phyloP scores from a whole-genome alignment of 2,797 vertebrate genomes.

The Ctenopoma kingsleyae region DNA sequence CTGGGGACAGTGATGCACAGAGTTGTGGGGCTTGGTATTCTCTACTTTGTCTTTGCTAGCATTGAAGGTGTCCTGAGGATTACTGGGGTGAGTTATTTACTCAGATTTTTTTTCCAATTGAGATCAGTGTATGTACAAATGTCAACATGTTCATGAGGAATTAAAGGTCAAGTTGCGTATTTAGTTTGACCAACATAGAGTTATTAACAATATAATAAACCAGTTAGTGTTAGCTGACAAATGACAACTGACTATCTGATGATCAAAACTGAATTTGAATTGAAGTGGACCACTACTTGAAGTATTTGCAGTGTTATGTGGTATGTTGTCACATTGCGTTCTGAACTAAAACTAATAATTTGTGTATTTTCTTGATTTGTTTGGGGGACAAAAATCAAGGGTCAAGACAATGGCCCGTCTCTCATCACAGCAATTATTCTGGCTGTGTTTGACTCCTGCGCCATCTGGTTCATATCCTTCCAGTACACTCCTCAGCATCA shows the following conservation, averaged over 20 bases:
- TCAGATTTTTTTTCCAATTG: background rate
- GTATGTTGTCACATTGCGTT: constrained; percentile 18
- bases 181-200: background rate
- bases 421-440: constrained; percentile 85
- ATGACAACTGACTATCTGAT: background rate
- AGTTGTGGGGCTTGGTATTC: constrained; percentile 88
- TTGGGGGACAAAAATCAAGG: constrained; percentile 73
- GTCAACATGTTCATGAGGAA: background rate
- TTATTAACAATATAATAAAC: background rate
- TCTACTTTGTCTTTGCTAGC: constrained; percentile 89
- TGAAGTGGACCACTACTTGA: background rate
- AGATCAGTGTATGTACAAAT: background rate
- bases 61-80: constrained; percentile 90
- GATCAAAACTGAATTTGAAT: background rate
- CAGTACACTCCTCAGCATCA: constrained; percentile 29
- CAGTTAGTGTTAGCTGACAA: background rate
- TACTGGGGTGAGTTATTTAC: constrained; percentile 85
- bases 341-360: constrained; percentile 27
- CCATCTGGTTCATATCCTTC: constrained; percentile 93
- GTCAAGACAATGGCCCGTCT: constrained; percentile 82
- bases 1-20: constrained; percentile 91
- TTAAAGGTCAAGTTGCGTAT: background rate
- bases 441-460: constrained; percentile 86
- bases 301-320: background rate
- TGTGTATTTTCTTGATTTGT: constrained; percentile 52